phyloP scores from a whole-genome alignment of 2,113 vertebrate species.

The Dicrurus megarhynchus region DNA sequence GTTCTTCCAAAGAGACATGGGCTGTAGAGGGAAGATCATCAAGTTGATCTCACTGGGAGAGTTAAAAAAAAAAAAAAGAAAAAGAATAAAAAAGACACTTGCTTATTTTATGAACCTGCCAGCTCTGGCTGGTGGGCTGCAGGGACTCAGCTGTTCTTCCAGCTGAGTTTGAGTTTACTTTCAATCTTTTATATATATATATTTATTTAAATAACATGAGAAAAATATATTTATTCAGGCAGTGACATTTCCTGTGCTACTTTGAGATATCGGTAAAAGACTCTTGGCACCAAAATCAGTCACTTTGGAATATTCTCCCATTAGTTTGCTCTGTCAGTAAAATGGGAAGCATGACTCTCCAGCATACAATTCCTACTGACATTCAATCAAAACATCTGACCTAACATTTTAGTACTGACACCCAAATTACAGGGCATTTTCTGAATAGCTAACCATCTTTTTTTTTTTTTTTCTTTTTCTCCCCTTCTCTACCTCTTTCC shows the following conservation, averaged over 20 bases:
- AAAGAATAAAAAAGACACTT: neutral
- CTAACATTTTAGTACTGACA: conserved; percentile 67
- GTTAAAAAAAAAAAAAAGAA: neutral
- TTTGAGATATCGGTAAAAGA: conserved; percentile 27
- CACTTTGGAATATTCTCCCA: conserved; percentile 58
- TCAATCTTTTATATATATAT: neutral
- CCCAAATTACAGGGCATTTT: conserved; percentile 61
- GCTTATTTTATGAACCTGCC: neutral
- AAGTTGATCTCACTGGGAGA: neutral
- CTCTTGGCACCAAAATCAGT: conserved; percentile 29
- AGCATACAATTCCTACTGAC: conserved; percentile 46
- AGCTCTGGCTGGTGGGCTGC: neutral
- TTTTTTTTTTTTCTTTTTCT: neutral
- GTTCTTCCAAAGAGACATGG: conserved; percentile 34
- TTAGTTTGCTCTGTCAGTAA: conserved; percentile 60
- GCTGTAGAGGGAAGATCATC: neutral
- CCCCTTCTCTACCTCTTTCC: neutral
- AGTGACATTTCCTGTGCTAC: conserved; percentile 25
- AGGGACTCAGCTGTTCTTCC: neutral
- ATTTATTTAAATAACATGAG: conserved; percentile 11
- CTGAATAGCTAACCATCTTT: conserved; percentile 30
- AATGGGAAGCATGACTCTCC: conserved; percentile 22
- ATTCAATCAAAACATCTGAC: conserved; percentile 68
- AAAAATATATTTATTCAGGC: neutral
- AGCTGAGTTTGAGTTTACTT: neutral